phyloP scores from a whole-genome alignment of 2,888 invertebrate genomes.

The Lasioglossum malachurum region DNA sequence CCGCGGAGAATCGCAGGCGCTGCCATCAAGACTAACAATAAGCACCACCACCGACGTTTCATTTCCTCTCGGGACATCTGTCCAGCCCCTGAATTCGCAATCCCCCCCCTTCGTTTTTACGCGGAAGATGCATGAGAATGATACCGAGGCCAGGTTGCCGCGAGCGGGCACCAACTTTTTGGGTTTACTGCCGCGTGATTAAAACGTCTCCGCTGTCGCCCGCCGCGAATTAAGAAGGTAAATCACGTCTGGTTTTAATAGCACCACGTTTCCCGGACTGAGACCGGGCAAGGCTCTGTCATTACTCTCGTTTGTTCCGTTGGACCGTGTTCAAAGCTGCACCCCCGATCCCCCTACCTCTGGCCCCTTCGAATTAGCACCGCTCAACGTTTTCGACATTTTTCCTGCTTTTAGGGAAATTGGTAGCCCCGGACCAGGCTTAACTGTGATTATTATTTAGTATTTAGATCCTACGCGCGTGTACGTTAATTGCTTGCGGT shows the following conservation, averaged over 20 bases:
- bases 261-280: neutral
- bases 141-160: neutral
- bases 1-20: slow-evolving; percentile 63
- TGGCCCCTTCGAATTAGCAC: neutral
- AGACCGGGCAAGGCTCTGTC: neutral
- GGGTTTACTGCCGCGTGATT: slow-evolving; percentile 36
- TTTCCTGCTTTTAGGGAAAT: neutral
- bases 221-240: slow-evolving; percentile 29
- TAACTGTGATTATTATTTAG: neutral
- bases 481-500: neutral
- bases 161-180: slow-evolving; percentile 12
- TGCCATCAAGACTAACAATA: slow-evolving; percentile 37
- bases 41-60: slow-evolving; percentile 50
- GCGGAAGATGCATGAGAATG: slow-evolving; percentile 36
- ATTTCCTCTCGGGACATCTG: slow-evolving; percentile 41
- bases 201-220: slow-evolving; percentile 23
- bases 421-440: neutral
- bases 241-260: slow-evolving; percentile 29
- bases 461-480: neutral
- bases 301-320: neutral
- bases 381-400: neutral
- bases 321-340: neutral
- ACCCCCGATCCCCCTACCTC: too few relatives aligned
- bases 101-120: slow-evolving; percentile 16
- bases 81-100: slow-evolving; percentile 44